Conservation (phyloP, 2,888 invertebrate genomes). For the Dicranocentrus wangi region DNA sequence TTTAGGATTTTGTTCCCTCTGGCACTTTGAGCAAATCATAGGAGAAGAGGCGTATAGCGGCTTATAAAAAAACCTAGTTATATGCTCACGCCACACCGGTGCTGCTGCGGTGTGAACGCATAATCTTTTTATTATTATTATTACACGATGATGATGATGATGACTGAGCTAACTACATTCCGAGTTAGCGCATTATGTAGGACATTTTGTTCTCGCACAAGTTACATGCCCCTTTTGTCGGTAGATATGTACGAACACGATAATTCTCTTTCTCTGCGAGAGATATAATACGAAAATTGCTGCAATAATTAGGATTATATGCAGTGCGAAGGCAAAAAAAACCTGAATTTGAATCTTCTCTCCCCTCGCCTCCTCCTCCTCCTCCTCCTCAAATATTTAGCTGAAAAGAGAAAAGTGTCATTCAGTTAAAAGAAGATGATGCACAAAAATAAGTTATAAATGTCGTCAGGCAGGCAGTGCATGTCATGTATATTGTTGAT, state of each 20-base stretch:
- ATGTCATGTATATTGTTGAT: background rate
- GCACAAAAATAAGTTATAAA: too few species aligned
- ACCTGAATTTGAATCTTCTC: too few species aligned
- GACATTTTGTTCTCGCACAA: constrained; percentile 2
- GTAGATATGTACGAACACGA: background rate
- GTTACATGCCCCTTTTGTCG: background rate
- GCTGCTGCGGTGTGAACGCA: too few species aligned
- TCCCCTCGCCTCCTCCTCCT: constrained; percentile 13
- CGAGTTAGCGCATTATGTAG: background rate
- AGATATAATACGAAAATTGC: background rate
- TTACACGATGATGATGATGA: background rate
- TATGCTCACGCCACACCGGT: too few species aligned
- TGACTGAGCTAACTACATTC: constrained; percentile 4
- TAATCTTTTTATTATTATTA: too few species aligned
- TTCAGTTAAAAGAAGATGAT: too few species aligned
- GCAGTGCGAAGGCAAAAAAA: background rate
- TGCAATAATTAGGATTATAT: background rate
- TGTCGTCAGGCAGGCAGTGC: background rate
- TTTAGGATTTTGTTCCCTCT: too few species aligned
- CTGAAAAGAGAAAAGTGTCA: too few species aligned
- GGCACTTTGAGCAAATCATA: too few species aligned
- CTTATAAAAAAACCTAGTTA: too few species aligned
- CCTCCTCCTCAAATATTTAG: too few species aligned
- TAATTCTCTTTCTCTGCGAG: background rate
- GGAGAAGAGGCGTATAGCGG: too few species aligned